Evolutionary conservation across 2,888 invertebrate species (phyloP).

Genomic region (Muscina levida): DNA sequence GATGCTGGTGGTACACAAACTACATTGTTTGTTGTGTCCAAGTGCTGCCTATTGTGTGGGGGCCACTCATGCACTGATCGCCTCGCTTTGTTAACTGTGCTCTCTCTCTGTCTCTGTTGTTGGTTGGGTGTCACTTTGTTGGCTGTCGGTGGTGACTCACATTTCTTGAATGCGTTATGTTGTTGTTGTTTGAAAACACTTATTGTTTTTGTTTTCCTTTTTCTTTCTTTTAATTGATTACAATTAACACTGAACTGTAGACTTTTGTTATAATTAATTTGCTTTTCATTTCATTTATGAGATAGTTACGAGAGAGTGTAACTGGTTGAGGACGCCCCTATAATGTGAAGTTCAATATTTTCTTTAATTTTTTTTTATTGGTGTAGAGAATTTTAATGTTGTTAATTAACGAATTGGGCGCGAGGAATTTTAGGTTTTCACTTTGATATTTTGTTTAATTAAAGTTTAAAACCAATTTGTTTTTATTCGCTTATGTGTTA

Average conservation of each 20-base stretch:
- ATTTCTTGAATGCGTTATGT: neutral
- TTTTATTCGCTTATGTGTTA: neutral
- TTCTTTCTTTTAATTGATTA: constrained; percentile 60
- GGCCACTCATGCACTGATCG: constrained; percentile 39
- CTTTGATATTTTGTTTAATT: constrained; percentile 23
- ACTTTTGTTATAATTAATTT: constrained; percentile 17
- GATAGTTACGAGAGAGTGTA: no score
- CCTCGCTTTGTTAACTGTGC: neutral
- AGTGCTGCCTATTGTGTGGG: constrained; percentile 27
- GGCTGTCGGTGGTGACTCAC: constrained; percentile 14
- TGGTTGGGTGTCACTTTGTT: constrained; percentile 10
- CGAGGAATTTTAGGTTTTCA: no score
- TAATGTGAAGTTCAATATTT: constrained; percentile 26
- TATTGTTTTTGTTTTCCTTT: constrained; percentile 33
- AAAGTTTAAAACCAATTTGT: constrained; percentile 22
- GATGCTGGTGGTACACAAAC: constrained; percentile 59
- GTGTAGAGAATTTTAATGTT: no score
- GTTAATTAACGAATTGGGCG: constrained; percentile 37
- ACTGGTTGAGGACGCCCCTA: constrained; percentile 41
- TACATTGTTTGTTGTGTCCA: constrained; percentile 53
- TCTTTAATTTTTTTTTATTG: constrained; percentile 10
- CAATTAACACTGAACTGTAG: constrained; percentile 58
- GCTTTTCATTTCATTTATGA: constrained; percentile 37
- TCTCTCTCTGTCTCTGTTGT: constrained; percentile 7
- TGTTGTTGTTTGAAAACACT: constrained; percentile 42